phyloP scores from a whole-genome alignment of 2,113 vertebrate genomes.

The Spheniscus mendiculus region DNA sequence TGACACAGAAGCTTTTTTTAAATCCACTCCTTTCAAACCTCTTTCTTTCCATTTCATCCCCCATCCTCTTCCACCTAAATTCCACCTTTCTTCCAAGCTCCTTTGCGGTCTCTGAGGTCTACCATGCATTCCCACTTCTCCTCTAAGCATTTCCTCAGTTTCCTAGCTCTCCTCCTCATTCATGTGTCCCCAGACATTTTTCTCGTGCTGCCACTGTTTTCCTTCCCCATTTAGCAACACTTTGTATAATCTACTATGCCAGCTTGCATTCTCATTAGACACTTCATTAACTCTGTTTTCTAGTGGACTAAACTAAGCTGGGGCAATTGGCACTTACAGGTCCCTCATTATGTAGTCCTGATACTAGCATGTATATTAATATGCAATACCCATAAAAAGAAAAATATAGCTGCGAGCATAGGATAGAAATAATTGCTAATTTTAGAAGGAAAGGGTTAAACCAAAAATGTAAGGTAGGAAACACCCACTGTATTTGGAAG shows the following conservation, averaged over 20 bases:
- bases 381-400: not conserved
- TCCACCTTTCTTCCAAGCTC: not conserved
- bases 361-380: not conserved
- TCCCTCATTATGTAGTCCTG: not conserved
- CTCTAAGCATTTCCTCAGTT: not conserved
- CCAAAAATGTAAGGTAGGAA: not conserved
- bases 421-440: not conserved
- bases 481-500: not conserved
- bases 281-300: not conserved
- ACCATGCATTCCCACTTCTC: not conserved
- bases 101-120: not conserved
- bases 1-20: not conserved
- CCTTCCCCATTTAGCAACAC: not conserved
- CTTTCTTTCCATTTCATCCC: not conserved
- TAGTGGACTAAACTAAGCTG: not conserved
- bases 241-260: not conserved
- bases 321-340: not conserved
- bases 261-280: not conserved
- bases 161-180: not conserved
- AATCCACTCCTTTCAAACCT: not conserved
- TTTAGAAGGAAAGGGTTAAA: not conserved
- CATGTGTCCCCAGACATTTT: not conserved
- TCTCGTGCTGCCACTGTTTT: not conserved
- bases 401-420: not conserved
- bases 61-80: not conserved